Evolutionary conservation across 2,888 invertebrate species (phyloP), one percentile per base, ranked within the genome.

Genomic region (Nephrotoma guestfalica): DNA sequence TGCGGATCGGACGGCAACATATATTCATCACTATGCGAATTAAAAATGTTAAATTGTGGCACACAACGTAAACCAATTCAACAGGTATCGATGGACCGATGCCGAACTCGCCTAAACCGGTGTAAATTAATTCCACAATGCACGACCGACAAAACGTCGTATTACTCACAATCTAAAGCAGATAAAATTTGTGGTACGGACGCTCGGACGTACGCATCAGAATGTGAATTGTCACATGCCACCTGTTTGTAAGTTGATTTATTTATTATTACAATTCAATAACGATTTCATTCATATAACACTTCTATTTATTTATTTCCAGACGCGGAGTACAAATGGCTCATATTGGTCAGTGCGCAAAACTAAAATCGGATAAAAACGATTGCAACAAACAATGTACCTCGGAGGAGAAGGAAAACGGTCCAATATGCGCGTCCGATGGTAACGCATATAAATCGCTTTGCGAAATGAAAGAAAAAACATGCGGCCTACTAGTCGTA

Each of bases 101-200:
- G 97, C 89, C 93, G 94, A 86, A 91, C 93, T 2, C 95, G 95
- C 88, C 92, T 96, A 90, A 94, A 93, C 88, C 96, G 96, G 89
- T 97, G 97, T 90, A 92, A 94, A 89, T 96, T 96, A 89, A 92
- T 94, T 86, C 94, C 95, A 87, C 94, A 95, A 88, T 95, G 96
- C 89, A 91, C 91, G 15, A 91, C 91, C 87, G 91, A 90, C 88
- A 89, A 91, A 41, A 91, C 90, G 18, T 91, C 91, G 45, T 92
- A 93, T 83, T 91, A 90, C 88, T 92, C 93, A 86, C 94, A 94
- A 6, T 91, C 90, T 47, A 95, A 95, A 42, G 91, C 92, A 30
- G 96, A 96, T 90, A 96, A 96, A 1, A 95, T 97, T n/a, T 97
- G 97, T 89, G 97, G 97, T 0, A 97, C 97, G 6, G 97, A 97